A percentile compares a stretch with the other conserved stretches of the same genome.
phyloP scores from a whole-genome alignment of 2,113 vertebrate species.

The Amazona vittata region DNA sequence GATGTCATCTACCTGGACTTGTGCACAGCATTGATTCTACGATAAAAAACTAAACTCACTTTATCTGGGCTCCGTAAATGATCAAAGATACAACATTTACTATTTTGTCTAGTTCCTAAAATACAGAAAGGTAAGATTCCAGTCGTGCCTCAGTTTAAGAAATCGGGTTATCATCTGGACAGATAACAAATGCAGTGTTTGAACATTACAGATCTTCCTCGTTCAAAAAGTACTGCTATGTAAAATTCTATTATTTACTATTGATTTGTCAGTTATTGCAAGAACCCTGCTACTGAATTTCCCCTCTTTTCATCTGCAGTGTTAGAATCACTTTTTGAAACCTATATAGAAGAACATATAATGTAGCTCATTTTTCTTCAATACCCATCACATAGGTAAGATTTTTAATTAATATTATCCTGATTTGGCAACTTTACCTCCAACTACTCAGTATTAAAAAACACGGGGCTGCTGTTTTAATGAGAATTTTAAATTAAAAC shows the following conservation, averaged over 20 bases:
- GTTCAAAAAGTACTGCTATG: background rate
- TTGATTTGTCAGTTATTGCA: background rate
- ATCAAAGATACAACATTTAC: background rate
- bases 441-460: background rate
- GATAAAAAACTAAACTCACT: background rate
- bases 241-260: background rate
- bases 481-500: background rate
- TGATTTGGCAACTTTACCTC: background rate
- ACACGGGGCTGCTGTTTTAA: rapidly evolving
- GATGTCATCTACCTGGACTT: no score
- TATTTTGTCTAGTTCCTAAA: background rate
- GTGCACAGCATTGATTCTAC: no score
- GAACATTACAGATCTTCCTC: background rate
- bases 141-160: background rate
- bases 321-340: background rate
- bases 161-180: background rate
- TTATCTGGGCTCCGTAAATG: background rate
- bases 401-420: background rate
- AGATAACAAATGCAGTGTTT: background rate
- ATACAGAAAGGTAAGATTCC: background rate
- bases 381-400: background rate
- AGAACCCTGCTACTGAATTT: background rate
- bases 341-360: background rate
- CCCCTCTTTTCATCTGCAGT: background rate
- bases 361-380: background rate